Percentiles rank a stretch among this genome's conserved stretches.
Evolutionary conservation across 2,888 invertebrate species (phyloP).

Genomic region (Lasioglossum figueresi): DNA sequence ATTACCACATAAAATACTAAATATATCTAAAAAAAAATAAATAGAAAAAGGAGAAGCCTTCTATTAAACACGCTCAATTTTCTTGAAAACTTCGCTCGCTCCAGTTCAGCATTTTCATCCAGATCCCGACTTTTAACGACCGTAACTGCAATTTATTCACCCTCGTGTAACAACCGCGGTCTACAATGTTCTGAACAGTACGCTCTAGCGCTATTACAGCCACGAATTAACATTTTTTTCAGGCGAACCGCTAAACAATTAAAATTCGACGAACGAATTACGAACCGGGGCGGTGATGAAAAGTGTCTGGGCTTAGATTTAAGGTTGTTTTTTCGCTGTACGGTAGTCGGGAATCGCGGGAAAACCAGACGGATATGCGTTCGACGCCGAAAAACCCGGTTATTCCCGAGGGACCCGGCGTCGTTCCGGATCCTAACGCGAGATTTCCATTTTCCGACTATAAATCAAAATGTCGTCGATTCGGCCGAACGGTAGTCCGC

Average conservation of each 20-base stretch:
- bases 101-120: background rate
- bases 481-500: constrained; percentile 37
- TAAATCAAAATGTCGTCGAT: constrained; percentile 71
- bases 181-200: background rate
- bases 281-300: background rate
- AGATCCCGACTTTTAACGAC: background rate
- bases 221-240: background rate
- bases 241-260: background rate
- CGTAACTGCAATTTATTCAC: background rate
- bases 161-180: background rate
- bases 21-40: background rate
- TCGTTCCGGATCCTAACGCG: constrained; percentile 46
- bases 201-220: background rate
- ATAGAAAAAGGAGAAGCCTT: background rate
- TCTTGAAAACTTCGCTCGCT: background rate
- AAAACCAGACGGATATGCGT: constrained; percentile 29
- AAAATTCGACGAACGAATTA: background rate
- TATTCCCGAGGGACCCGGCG: constrained; percentile 41
- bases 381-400: constrained; percentile 43
- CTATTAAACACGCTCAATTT: background rate
- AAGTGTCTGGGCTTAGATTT: background rate
- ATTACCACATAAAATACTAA: background rate
- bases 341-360: background rate
- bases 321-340: constrained; percentile 5
- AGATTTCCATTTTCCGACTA: constrained; percentile 68